Percentiles rank a stretch among this genome's conserved stretches.
Evolutionary conservation across 2,888 invertebrate species (phyloP).

Genomic region (Apotomis turbidana): DNA sequence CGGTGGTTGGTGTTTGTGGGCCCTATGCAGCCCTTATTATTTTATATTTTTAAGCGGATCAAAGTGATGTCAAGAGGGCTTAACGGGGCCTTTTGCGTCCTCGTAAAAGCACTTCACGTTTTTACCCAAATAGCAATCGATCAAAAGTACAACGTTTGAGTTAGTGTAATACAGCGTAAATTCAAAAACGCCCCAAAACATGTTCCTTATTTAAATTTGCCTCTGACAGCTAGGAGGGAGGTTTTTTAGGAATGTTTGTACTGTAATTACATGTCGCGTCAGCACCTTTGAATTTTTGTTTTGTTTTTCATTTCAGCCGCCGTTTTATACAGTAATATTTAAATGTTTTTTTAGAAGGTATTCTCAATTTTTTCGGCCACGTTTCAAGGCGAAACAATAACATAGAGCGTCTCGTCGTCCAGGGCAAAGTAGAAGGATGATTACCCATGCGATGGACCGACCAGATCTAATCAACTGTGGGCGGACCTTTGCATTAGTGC

Average conservation of each 20-base stretch:
- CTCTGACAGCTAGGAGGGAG: background rate
- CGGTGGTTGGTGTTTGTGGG: no score
- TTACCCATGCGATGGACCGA: no score
- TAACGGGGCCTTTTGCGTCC: constrained; percentile 49
- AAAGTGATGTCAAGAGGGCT: constrained; percentile 65
- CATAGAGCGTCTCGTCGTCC: no score
- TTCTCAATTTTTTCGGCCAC: no score
- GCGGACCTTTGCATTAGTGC: no score
- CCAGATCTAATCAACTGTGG: no score
- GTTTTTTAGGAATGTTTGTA: background rate
- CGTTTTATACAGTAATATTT: no score
- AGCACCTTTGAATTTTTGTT: background rate
- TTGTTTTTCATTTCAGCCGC: no score
- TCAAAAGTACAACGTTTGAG: constrained; percentile 19
- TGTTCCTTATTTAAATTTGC: constrained; percentile 3
- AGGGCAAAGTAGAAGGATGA: no score
- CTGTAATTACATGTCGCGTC: background rate
- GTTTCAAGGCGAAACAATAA: no score
- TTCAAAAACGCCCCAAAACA: constrained; percentile 5
- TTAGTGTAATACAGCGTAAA: constrained; percentile 9
- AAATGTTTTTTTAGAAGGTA: no score
- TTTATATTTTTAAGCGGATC: constrained; percentile 61
- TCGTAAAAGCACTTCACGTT: constrained; percentile 49
- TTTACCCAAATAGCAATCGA: constrained; percentile 38
- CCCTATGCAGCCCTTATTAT: constrained; percentile 46